Percentiles rank a stretch among this genome's conserved stretches.
Evolutionary conservation across 2,113 vertebrate genomes (phyloP).

Genomic region (Equus przewalskii): DNA sequence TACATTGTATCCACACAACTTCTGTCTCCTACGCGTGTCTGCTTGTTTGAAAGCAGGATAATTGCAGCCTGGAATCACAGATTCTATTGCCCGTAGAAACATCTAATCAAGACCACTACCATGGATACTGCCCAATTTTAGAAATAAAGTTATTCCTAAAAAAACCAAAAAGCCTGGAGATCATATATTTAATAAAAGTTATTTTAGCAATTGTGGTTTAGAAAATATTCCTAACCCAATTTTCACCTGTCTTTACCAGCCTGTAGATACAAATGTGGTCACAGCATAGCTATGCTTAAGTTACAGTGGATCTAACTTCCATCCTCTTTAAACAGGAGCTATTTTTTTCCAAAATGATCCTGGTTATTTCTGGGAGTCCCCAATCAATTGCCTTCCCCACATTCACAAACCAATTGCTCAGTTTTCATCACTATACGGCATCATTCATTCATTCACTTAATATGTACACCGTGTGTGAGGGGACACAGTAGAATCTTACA

Average conservation of each 20-base stretch:
- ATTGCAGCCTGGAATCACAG: slow-evolving; percentile 33
- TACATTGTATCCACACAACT: neutral
- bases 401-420: neutral
- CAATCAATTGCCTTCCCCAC: neutral
- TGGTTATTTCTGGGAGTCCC: slow-evolving; percentile 33
- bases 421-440: neutral
- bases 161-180: neutral
- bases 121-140: neutral
- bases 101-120: neutral
- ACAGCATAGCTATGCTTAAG: neutral
- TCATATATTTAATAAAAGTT: neutral
- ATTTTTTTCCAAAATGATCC: neutral
- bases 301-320: neutral
- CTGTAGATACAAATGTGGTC: neutral
- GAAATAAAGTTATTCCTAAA: neutral
- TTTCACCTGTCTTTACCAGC: neutral
- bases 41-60: slow-evolving; percentile 5
- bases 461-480: neutral
- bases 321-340: neutral
- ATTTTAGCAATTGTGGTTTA: slow-evolving; percentile 11
- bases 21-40: neutral
- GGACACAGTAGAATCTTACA: neutral
- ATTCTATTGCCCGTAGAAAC: neutral
- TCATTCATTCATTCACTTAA: neutral
- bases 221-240: slow-evolving; percentile 20